Evolutionary conservation across 35 echinoderm and acorn worm species (phyloP).

Genomic region (Acanthaster planci): DNA sequence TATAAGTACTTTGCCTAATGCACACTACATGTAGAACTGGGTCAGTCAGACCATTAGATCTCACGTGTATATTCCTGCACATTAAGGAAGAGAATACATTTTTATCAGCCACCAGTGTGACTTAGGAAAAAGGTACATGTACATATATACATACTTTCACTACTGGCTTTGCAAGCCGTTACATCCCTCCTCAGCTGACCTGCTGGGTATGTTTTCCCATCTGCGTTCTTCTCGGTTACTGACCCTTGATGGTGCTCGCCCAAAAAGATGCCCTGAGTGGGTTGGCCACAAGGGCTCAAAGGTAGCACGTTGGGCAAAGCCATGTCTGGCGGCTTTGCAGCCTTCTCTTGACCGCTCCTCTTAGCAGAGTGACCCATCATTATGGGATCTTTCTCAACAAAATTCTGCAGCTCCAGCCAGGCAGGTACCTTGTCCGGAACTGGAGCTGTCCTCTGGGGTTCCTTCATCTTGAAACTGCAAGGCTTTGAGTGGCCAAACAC

Average conservation of each 20-base stretch:
- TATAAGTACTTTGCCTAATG: too few species aligned
- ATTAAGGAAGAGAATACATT: too few species aligned
- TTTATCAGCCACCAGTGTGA: too few species aligned
- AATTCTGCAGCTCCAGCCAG: constrained; percentile 17
- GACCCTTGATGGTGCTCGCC: not conserved
- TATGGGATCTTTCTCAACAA: not conserved
- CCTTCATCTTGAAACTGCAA: not conserved
- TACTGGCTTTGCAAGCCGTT: not conserved
- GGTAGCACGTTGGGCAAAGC: not conserved
- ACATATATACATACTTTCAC: constrained; percentile 5
- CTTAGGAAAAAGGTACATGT: too few species aligned
- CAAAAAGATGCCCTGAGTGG: not conserved
- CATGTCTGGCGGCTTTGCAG: not conserved
- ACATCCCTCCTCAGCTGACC: not conserved
- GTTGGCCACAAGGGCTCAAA: not conserved
- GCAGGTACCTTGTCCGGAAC: not conserved
- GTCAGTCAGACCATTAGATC: too few species aligned
- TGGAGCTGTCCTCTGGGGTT: not conserved
- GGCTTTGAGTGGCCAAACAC: not conserved
- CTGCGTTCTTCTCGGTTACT: not conserved
- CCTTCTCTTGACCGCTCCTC: not conserved
- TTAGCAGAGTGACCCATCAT: not conserved
- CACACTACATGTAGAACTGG: too few species aligned
- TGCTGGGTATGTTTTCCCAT: not conserved
- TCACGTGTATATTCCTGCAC: too few species aligned